Percentiles rank a stretch among this genome's conserved stretches.
phyloP scores from a whole-genome alignment of 2,797 vertebrate genomes.

The Phoeniculus purpureus region DNA sequence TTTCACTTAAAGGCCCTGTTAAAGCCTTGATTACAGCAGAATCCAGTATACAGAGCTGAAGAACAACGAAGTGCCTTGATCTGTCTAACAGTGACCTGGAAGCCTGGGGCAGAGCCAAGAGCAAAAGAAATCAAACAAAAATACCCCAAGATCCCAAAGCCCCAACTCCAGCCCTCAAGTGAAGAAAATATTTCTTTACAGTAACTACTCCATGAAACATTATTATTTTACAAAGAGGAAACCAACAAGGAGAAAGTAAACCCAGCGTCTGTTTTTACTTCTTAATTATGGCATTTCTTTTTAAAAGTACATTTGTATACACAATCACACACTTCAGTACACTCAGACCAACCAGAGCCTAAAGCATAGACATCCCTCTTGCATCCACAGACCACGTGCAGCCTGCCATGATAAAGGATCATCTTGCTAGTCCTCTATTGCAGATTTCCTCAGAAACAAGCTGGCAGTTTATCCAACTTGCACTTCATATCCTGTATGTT shows the following conservation, averaged over 20 bases:
- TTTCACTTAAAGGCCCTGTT: constrained; percentile 28
- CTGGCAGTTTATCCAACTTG: not conserved
- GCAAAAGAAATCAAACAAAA: not conserved
- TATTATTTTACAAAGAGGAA: constrained; percentile 25
- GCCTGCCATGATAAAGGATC: not conserved
- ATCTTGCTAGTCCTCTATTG: not conserved
- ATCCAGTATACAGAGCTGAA: not conserved
- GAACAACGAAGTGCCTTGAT: not conserved
- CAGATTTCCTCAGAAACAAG: not conserved
- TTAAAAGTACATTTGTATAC: not conserved
- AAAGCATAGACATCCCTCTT: not conserved
- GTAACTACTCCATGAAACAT: not conserved
- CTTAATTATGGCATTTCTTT: not conserved
- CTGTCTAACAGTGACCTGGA: not conserved
- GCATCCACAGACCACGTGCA: not conserved
- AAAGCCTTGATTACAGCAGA: not conserved
- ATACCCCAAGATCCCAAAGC: not conserved
- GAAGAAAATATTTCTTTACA: not conserved
- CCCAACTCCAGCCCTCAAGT: not conserved
- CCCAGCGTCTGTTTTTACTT: not conserved
- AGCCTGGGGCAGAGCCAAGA: not conserved
- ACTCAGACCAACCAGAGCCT: not conserved
- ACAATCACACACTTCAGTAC: not conserved
- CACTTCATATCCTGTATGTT: not conserved
- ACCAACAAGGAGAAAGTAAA: not conserved